A percentile compares a stretch with the other conserved stretches of the same genome.
phyloP scores from a whole-genome alignment of 2,797 vertebrate species.

The Cirrhinus mrigala region DNA sequence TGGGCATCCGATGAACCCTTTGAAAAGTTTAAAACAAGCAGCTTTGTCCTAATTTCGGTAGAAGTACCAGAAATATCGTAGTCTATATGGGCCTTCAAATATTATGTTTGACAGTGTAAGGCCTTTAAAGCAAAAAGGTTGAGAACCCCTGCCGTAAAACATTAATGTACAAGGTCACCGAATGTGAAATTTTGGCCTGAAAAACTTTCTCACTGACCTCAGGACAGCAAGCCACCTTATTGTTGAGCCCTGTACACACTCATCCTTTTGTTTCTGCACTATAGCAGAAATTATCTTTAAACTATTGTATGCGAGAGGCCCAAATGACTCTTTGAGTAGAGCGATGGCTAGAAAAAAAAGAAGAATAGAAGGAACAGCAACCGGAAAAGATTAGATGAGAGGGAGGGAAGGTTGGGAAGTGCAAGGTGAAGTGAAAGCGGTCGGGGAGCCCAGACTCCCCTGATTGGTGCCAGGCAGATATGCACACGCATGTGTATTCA shows the following conservation, averaged over 20 bases:
- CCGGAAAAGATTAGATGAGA: conserved; percentile 35
- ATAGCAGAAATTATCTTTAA: conserved; percentile 21
- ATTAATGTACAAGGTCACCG: background rate
- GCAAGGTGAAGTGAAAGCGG: conserved; percentile 36
- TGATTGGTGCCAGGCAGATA: conserved; percentile 36
- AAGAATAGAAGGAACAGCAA: background rate
- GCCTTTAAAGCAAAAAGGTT: background rate
- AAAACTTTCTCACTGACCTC: background rate
- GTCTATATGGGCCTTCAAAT: background rate
- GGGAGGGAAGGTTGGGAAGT: conserved; percentile 9
- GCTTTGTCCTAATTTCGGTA: background rate
- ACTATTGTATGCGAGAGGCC: background rate
- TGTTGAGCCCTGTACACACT: background rate
- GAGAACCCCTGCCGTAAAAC: background rate
- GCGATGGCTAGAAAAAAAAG: background rate
- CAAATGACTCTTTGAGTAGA: background rate
- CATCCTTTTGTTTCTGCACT: background rate
- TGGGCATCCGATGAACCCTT: too few species aligned
- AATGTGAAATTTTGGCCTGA: background rate
- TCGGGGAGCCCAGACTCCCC: background rate
- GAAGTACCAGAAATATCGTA: background rate
- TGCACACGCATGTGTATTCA: conserved; percentile 13
- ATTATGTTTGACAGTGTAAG: background rate
- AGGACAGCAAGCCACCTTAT: background rate
- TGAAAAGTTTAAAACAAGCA: background rate